These are phyloP conservation scores for Eurystomus gularis DNA, from an alignment of 2,113 vertebrate genomes.

Conservation along the genomic window DNA sequence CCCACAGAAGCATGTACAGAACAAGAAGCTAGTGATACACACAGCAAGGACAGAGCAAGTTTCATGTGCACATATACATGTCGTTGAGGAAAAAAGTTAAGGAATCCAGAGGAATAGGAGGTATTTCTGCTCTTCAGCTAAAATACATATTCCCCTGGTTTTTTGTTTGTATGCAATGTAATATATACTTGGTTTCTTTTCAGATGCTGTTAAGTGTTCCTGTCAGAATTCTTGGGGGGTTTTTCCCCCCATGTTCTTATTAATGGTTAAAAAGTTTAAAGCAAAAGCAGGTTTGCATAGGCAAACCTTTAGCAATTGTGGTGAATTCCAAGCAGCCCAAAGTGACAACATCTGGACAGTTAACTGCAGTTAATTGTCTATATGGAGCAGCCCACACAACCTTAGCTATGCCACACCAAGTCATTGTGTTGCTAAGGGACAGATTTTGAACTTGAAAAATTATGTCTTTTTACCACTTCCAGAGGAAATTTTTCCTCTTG, in stretches of 20 bases:
- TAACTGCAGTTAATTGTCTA: not conserved
- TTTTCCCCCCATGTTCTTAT: not conserved
- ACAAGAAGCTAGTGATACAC: not conserved
- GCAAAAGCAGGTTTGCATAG: not conserved
- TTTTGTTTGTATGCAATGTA: not conserved
- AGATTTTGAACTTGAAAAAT: not conserved
- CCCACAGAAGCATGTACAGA: not conserved
- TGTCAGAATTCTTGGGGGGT: not conserved
- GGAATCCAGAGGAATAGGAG: not conserved
- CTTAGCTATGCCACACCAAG: not conserved
- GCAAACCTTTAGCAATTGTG: not conserved
- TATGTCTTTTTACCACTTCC: not conserved
- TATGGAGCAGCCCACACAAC: not conserved
- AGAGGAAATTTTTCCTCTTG: not conserved
- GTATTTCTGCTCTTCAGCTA: not conserved
- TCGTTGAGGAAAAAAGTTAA: not conserved
- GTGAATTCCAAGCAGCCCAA: not conserved
- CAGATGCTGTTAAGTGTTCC: not conserved
- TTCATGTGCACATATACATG: not conserved
- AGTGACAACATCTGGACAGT: not conserved
- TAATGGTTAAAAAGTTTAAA: not conserved
- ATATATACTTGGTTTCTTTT: not conserved
- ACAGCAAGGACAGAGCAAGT: not conserved
- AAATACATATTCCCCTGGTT: not conserved
- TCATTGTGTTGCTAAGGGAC: not conserved